Conservation (phyloP, 2,113 vertebrate species). For the Labeo rohita region DNA sequence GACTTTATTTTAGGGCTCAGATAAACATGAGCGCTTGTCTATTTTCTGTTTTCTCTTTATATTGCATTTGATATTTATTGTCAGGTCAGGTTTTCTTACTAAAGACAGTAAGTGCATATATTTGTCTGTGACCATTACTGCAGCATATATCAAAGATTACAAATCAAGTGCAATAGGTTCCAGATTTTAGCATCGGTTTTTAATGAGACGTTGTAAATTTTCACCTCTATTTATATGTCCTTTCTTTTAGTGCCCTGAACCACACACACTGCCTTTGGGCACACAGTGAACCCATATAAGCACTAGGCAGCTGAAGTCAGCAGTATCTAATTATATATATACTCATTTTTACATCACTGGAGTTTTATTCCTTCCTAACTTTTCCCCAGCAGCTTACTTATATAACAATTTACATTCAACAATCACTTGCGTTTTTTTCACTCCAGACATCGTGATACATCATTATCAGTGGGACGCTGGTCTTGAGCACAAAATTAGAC, state of each 20-base stretch:
- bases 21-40: background rate
- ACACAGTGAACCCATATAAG: conserved; percentile 33
- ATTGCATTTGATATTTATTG: background rate
- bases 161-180: background rate
- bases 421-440: background rate
- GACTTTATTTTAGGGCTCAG: conserved; percentile 22
- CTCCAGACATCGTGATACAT: background rate
- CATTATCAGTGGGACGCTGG: background rate
- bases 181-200: background rate
- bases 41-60: background rate
- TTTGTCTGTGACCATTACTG: background rate
- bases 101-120: background rate
- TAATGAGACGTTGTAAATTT: background rate
- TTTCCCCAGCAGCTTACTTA: background rate
- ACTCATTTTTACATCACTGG: background rate
- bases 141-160: background rate
- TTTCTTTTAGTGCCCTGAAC: conserved; percentile 67
- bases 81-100: background rate
- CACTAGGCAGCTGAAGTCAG: conserved; percentile 60
- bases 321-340: conserved; percentile 63
- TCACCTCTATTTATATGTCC: conserved; percentile 67
- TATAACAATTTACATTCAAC: background rate
- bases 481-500: background rate
- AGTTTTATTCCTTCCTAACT: background rate
- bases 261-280: conserved; percentile 64